Conservation (phyloP, 2,888 invertebrate species). For the Tenthredo amoena region DNA sequence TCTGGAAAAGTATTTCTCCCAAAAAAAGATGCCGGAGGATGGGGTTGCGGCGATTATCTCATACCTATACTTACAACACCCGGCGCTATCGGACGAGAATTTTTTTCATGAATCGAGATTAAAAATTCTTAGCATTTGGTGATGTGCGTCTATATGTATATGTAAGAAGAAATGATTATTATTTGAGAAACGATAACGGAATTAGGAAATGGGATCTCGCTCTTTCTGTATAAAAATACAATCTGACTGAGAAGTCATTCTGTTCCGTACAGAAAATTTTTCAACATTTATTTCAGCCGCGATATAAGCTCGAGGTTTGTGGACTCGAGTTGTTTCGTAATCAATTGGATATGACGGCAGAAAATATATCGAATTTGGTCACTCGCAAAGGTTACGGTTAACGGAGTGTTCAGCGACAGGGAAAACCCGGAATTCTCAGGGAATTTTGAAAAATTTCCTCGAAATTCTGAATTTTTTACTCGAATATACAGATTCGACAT, state of each 20-base stretch:
- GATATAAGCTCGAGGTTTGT: too few relatives aligned
- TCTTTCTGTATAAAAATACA: neutral
- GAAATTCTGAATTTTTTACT: neutral
- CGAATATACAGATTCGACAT: neutral
- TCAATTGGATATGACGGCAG: too few relatives aligned
- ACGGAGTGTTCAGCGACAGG: too few relatives aligned
- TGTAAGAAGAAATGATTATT: neutral
- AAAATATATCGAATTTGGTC: too few relatives aligned
- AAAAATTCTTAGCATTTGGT: neutral
- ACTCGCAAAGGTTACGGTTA: too few relatives aligned
- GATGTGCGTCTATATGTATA: neutral
- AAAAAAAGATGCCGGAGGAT: neutral
- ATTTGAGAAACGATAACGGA: neutral
- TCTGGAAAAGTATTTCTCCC: neutral
- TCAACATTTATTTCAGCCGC: neutral
- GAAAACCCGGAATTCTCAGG: too few relatives aligned
- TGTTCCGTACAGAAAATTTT: neutral
- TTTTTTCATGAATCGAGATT: neutral
- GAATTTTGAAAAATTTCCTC: too few relatives aligned
- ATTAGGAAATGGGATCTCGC: neutral
- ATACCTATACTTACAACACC: neutral
- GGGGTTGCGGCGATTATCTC: neutral
- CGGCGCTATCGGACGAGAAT: neutral
- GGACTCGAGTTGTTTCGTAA: too few relatives aligned
- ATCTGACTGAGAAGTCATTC: neutral